Percentiles rank a stretch among this genome's conserved stretches.
These are phyloP conservation scores for Erebia epiphron DNA, from an alignment of 2,888 invertebrate genomes.

Conservation along the genomic window DNA sequence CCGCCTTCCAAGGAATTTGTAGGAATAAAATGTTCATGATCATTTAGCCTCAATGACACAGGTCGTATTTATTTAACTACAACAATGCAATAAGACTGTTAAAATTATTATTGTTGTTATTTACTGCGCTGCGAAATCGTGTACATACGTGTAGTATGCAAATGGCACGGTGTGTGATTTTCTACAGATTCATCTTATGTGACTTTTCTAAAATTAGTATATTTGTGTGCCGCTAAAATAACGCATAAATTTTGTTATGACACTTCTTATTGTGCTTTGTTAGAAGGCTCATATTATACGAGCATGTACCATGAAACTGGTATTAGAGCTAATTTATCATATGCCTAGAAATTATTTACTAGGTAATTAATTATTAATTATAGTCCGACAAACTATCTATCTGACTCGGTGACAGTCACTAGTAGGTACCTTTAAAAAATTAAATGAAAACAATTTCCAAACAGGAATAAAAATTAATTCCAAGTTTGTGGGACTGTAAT, in stretches of 20 bases:
- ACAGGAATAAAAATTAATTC: too few relatives aligned
- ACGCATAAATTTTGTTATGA: conserved; percentile 39
- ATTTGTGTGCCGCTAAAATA: conserved; percentile 52
- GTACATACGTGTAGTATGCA: conserved; percentile 62
- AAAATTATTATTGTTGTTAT: conserved; percentile 16
- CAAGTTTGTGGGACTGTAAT: too few relatives aligned
- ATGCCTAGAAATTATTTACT: too few relatives aligned
- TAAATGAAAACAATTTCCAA: too few relatives aligned
- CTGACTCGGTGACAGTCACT: too few relatives aligned
- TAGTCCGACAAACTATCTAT: too few relatives aligned
- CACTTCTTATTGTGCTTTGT: background rate
- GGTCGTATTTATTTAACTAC: conserved; percentile 16
- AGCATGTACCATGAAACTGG: background rate
- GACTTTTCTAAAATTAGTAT: conserved; percentile 53
- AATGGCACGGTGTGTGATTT: conserved; percentile 59
- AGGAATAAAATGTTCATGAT: conserved; percentile 6
- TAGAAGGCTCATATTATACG: background rate
- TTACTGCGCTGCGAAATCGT: conserved; percentile 26
- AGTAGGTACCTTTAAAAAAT: too few relatives aligned
- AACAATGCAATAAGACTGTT: conserved; percentile 11
- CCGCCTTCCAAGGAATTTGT: conserved; percentile 2
- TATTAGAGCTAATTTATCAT: background rate
- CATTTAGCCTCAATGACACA: conserved; percentile 1
- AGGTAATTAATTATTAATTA: too few relatives aligned
- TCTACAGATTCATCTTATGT: conserved; percentile 57